Percentiles rank a stretch among this genome's conserved stretches.
Conservation (phyloP, 2,113 vertebrate genomes). For the Rhinopomastus cyanomelas region DNA sequence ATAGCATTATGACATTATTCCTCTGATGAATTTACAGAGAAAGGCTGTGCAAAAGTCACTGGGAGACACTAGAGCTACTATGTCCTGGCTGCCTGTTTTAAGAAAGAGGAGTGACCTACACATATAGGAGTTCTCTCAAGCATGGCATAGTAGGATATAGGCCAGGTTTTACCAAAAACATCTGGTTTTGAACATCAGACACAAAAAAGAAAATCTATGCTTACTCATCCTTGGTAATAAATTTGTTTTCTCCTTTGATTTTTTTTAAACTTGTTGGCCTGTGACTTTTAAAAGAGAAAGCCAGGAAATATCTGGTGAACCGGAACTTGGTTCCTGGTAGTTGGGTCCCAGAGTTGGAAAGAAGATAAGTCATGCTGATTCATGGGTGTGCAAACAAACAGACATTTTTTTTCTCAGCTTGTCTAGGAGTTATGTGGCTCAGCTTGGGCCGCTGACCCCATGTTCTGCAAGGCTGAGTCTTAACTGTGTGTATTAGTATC, state of each 20-base stretch:
- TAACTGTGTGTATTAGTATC: background rate
- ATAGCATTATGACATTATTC: background rate
- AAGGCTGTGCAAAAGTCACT: background rate
- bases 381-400: slow-evolving; percentile 17
- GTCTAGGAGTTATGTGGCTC: background rate
- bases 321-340: slow-evolving; percentile 37
- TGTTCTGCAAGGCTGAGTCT: background rate
- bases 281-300: slow-evolving; percentile 20
- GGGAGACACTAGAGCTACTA: background rate
- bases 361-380: slow-evolving; percentile 2
- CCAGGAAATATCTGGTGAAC: background rate
- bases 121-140: background rate
- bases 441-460: background rate
- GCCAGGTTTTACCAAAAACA: background rate
- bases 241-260: background rate
- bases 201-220: background rate
- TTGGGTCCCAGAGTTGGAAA: background rate
- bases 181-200: background rate
- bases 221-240: slow-evolving; percentile 2
- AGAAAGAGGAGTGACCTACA: background rate
- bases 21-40: background rate
- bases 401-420: slow-evolving; percentile 50
- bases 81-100: background rate
- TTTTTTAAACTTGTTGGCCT: slow-evolving; percentile 40
- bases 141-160: background rate